These are phyloP conservation scores for Callyntrura guangdongensis DNA, from an alignment of 2,888 invertebrate species.

Conservation along the genomic window DNA sequence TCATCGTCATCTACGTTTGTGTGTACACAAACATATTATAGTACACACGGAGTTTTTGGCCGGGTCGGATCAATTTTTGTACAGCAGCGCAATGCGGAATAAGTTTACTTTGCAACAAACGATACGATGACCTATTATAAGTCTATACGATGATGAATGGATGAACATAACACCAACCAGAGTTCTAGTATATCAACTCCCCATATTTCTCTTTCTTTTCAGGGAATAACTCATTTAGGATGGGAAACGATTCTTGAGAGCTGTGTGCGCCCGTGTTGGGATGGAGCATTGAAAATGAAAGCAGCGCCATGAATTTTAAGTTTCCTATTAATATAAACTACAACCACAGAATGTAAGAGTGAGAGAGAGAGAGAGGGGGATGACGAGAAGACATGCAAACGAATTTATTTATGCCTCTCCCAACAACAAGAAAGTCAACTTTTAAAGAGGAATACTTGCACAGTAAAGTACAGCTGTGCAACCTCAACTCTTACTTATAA, in stretches of 20 bases:
- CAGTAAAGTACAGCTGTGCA: no score
- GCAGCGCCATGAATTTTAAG: slow-evolving; percentile 59
- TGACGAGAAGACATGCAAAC: no score
- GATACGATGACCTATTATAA: not conserved
- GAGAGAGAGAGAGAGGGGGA: not conserved
- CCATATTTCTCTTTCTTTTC: not conserved
- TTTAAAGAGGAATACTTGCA: no score
- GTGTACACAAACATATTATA: no score
- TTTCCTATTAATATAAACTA: not conserved
- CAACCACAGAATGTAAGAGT: not conserved
- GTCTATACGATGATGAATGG: slow-evolving; percentile 9
- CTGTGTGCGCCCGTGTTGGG: not conserved
- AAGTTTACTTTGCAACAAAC: not conserved
- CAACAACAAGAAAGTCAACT: no score
- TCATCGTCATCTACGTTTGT: slow-evolving; percentile 3
- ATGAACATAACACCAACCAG: no score
- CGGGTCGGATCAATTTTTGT: not conserved
- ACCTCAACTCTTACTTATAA: no score
- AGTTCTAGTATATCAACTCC: not conserved
- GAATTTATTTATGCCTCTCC: no score
- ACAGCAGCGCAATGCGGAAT: slow-evolving; percentile 34
- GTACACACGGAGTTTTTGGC: not conserved
- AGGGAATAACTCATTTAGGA: not conserved
- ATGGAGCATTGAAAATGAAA: slow-evolving; percentile 50
- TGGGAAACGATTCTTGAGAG: slow-evolving; percentile 1